Conservation (phyloP, 2,113 vertebrate species). For the Pristiophorus japonicus region DNA sequence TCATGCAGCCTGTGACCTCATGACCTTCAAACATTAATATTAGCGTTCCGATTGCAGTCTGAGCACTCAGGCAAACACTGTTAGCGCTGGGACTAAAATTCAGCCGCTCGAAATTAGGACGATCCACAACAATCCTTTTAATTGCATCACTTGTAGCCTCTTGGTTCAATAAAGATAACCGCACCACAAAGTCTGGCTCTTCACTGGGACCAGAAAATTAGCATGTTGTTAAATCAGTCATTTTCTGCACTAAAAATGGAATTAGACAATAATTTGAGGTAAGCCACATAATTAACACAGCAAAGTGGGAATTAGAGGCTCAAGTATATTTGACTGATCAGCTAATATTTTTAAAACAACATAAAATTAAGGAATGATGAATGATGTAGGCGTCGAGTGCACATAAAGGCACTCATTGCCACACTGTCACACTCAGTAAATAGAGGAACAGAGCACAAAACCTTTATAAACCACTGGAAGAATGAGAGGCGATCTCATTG, state of each 20-base stretch:
- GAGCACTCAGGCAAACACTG: not conserved
- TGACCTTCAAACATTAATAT: not conserved
- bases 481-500: too few species aligned
- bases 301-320: not conserved
- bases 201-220: not conserved
- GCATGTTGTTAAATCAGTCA: not conserved
- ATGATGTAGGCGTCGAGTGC: not conserved
- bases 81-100: not conserved
- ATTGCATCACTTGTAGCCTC: not conserved
- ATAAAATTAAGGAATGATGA: not conserved
- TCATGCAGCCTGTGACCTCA: not conserved
- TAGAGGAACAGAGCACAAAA: too few species aligned
- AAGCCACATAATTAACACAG: not conserved
- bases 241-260: not conserved
- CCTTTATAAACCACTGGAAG: too few species aligned
- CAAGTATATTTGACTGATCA: not conserved
- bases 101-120: not conserved
- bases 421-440: not conserved
- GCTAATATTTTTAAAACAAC: not conserved
- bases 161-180: not conserved
- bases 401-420: not conserved
- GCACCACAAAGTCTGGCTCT: not conserved
- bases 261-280: not conserved
- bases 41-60: not conserved
- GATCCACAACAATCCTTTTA: not conserved